These are phyloP conservation scores for Parambassis ranga DNA, from an alignment of 2,797 vertebrate species.

Conservation along the genomic window DNA sequence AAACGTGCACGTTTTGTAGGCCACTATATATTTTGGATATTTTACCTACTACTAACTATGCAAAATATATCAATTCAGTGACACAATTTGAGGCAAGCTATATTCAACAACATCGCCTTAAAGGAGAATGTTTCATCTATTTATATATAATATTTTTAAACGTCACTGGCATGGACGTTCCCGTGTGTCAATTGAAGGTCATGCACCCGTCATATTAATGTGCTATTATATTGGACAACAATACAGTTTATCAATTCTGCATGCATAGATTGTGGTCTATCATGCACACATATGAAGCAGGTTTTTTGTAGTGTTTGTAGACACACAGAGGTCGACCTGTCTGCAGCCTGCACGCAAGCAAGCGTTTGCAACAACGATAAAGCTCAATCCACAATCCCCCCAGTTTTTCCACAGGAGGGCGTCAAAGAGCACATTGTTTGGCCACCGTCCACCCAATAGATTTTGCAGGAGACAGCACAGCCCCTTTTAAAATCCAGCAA, in stretches of 20 bases:
- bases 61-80: too few relatives aligned
- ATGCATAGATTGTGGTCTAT: too few relatives aligned
- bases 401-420: slow-evolving; percentile 68
- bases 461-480: slow-evolving; percentile 9
- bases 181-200: background rate
- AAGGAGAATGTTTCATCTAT: too few relatives aligned
- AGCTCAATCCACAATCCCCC: background rate
- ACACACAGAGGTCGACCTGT: background rate
- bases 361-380: slow-evolving; percentile 5
- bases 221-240: too few relatives aligned
- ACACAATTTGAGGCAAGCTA: too few relatives aligned
- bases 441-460: background rate
- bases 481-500: slow-evolving; percentile 38
- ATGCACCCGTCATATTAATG: too few relatives aligned
- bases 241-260: background rate
- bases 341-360: background rate
- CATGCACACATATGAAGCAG: background rate
- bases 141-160: background rate
- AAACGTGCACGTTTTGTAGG: too few relatives aligned
- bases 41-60: too few relatives aligned
- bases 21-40: too few relatives aligned
- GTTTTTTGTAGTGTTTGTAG: too few relatives aligned
- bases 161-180: background rate
- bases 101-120: too few relatives aligned
- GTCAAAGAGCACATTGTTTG: slow-evolving; percentile 47